A percentile compares a stretch with the other conserved stretches of the same genome.
Conservation (phyloP, 2,113 vertebrate genomes). For the Pelmatolapia mariae region DNA sequence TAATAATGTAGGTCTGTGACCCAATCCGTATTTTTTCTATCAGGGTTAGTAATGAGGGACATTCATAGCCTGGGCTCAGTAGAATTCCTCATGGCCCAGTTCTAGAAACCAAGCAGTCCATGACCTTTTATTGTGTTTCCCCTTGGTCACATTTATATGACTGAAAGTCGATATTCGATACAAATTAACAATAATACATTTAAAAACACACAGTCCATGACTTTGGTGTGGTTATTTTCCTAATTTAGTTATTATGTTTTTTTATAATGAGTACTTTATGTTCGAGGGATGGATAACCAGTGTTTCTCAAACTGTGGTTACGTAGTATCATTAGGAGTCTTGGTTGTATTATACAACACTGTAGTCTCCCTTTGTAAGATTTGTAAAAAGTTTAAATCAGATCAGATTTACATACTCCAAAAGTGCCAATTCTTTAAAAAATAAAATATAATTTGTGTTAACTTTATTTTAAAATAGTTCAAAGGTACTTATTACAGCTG, state of each 20-base stretch:
- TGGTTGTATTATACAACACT: background rate
- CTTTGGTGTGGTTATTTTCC: background rate
- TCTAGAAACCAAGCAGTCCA: background rate
- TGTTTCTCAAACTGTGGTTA: background rate
- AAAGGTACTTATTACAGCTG: background rate
- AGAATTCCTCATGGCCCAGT: background rate
- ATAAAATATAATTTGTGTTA: background rate
- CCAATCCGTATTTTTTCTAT: background rate
- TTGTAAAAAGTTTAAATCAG: background rate
- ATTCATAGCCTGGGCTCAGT: background rate
- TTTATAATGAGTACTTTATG: background rate
- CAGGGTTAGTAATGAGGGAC: background rate
- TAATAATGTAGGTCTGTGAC: background rate
- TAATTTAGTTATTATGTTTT: background rate
- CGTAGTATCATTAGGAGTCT: too few relatives aligned
- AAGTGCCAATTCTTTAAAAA: background rate
- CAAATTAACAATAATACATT: background rate
- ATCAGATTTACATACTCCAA: background rate
- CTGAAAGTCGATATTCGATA: background rate
- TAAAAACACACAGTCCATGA: rapidly evolving
- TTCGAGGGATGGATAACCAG: background rate
- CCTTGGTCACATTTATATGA: background rate
- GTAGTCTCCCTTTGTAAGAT: background rate
- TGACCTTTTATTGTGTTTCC: background rate
- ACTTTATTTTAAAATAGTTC: background rate